A percentile compares a stretch with the other conserved stretches of the same genome.
Conservation (phyloP, 2,113 vertebrate species). For the Odobenus rosmarus region DNA sequence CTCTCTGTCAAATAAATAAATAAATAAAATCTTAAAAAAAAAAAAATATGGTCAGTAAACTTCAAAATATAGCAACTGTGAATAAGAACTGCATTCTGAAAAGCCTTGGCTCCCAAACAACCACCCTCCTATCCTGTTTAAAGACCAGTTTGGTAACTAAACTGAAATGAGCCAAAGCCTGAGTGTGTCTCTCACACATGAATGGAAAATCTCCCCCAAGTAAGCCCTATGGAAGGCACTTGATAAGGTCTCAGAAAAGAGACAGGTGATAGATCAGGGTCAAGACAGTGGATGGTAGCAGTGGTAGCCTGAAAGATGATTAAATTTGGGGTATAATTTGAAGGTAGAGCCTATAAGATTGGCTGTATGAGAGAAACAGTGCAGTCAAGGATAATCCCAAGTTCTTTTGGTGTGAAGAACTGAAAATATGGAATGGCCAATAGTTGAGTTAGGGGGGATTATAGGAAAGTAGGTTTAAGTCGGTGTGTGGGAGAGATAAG, state of each 20-base stretch:
- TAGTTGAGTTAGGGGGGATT: not conserved
- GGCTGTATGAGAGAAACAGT: not conserved
- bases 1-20: too few species aligned
- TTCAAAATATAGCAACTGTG: not conserved
- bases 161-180: not conserved
- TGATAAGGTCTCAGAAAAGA: not conserved
- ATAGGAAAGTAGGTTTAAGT: not conserved
- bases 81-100: not conserved
- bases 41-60: not conserved
- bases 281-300: not conserved
- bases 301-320: not conserved
- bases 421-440: not conserved
- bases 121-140: not conserved
- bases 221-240: not conserved
- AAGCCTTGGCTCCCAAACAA: not conserved
- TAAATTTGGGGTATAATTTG: not conserved
- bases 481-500: not conserved
- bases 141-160: not conserved
- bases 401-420: not conserved
- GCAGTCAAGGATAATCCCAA: not conserved
- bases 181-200: not conserved
- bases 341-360: not conserved
- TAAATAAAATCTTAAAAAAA: not conserved
- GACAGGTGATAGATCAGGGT: too few species aligned
- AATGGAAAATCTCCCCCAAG: not conserved